Evolutionary conservation across 1,140 invertebrate genomes (phyloP).

Genomic region (Eriocheir sinensis): DNA sequence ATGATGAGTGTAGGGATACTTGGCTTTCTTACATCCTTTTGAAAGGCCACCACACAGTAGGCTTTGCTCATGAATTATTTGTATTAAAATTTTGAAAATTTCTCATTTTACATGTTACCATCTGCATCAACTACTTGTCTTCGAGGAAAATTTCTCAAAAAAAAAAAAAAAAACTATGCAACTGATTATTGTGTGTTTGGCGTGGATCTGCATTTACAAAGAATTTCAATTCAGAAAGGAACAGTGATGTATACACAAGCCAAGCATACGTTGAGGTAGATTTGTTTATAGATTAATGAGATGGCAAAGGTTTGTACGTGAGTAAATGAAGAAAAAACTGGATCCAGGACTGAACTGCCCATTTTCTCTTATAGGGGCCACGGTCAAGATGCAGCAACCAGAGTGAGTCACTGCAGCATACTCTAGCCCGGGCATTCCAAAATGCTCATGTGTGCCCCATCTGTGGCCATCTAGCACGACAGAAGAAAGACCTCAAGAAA

Average conservation of each 20-base stretch:
- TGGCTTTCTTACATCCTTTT: too few relatives aligned
- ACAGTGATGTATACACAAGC: background rate
- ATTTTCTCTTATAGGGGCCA: slow-evolving; percentile 77
- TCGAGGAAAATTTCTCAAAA: too few relatives aligned
- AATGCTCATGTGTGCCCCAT: slow-evolving; percentile 73
- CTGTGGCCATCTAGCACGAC: slow-evolving; percentile 72
- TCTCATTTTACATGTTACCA: too few relatives aligned
- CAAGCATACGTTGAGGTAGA: background rate
- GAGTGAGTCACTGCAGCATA: slow-evolving; percentile 72
- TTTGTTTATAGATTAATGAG: background rate
- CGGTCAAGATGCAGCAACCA: slow-evolving; percentile 67
- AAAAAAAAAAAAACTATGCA: too few relatives aligned
- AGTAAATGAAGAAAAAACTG: slow-evolving; percentile 37
- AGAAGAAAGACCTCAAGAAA: slow-evolving; percentile 93
- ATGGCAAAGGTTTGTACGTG: slow-evolving; percentile 40
- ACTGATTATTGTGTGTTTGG: background rate
- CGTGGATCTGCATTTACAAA: background rate
- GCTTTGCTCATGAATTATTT: too few relatives aligned
- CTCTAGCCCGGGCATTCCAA: slow-evolving; percentile 66
- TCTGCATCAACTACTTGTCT: too few relatives aligned
- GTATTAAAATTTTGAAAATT: too few relatives aligned
- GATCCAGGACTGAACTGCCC: slow-evolving; percentile 73
- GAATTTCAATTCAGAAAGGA: background rate
- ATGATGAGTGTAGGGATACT: too few relatives aligned
- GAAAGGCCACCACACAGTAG: too few relatives aligned